Evolutionary conservation across 2,113 vertebrate genomes (phyloP).

Genomic region (Herpetotheres cachinnans): DNA sequence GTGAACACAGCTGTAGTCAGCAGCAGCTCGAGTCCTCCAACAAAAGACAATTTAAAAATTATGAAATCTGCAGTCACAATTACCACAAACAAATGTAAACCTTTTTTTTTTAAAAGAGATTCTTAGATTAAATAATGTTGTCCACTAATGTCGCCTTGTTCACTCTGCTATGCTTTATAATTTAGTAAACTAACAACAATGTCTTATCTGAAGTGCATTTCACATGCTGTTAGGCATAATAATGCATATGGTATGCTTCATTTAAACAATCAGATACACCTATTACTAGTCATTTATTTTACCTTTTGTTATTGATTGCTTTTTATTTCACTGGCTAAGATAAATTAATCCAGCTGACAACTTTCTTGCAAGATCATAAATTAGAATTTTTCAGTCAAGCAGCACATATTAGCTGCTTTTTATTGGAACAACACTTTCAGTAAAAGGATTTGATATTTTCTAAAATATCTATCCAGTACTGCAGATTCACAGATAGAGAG

Average conservation of each 20-base stretch:
- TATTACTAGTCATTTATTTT: slow-evolving; percentile 50
- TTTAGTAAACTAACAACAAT: slow-evolving; percentile 44
- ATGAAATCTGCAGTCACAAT: background rate
- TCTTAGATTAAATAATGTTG: background rate
- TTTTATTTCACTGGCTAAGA: slow-evolving; percentile 48
- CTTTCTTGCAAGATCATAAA: background rate
- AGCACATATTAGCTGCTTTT: background rate
- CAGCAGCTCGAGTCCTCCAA: background rate
- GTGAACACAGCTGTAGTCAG: background rate
- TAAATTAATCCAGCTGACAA: slow-evolving; percentile 42
- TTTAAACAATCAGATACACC: slow-evolving; percentile 54
- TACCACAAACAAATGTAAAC: background rate
- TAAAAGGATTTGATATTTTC: background rate
- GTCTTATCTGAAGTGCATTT: slow-evolving; percentile 31
- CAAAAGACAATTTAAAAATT: background rate
- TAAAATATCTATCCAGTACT: background rate
- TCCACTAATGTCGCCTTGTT: background rate
- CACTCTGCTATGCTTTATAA: background rate
- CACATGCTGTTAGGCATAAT: slow-evolving; percentile 48
- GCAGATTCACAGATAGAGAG: background rate
- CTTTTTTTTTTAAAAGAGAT: background rate
- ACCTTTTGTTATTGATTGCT: slow-evolving; percentile 46
- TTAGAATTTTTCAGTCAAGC: background rate
- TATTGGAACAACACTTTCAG: background rate
- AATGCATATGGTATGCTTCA: slow-evolving; percentile 51